These are phyloP conservation scores for Donacobius atricapilla DNA, from an alignment of 2,113 vertebrate genomes.

Conservation along the genomic window DNA sequence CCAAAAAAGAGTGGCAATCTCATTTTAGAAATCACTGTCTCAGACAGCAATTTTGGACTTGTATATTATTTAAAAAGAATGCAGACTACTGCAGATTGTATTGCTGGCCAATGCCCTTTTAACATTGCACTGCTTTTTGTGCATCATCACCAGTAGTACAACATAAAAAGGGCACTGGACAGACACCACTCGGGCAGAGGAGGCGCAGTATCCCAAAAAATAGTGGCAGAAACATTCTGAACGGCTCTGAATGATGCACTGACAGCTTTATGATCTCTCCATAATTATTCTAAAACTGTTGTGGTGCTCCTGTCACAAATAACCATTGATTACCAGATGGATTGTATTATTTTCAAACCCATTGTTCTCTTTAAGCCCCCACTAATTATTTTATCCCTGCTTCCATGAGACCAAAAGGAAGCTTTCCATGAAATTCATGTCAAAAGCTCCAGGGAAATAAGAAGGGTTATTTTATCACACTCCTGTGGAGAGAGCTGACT, in stretches of 20 bases:
- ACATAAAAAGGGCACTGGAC: slow-evolving; percentile 84
- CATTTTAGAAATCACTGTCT: neutral
- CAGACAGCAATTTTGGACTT: neutral
- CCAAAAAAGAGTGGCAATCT: neutral
- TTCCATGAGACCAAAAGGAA: neutral
- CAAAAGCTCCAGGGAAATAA: neutral
- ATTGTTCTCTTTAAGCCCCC: neutral
- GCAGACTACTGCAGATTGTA: slow-evolving; percentile 20
- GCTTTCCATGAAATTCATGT: neutral
- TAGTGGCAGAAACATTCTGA: neutral
- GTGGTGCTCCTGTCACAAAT: neutral
- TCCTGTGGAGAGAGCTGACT: neutral
- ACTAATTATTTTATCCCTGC: neutral
- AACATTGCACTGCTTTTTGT: slow-evolving; percentile 84
- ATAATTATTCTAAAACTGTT: neutral
- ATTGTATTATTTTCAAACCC: neutral
- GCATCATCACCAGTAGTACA: slow-evolving; percentile 78
- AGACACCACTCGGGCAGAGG: slow-evolving; percentile 57
- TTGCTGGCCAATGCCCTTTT: slow-evolving; percentile 85
- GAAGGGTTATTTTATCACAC: neutral
- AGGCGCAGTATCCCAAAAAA: neutral
- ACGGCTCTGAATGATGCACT: neutral
- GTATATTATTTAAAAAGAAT: fast-evolving
- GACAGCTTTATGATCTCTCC: neutral
- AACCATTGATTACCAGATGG: neutral